Evolutionary conservation across 2,888 invertebrate species (phyloP).

Genomic region (Melanostoma scalare): DNA sequence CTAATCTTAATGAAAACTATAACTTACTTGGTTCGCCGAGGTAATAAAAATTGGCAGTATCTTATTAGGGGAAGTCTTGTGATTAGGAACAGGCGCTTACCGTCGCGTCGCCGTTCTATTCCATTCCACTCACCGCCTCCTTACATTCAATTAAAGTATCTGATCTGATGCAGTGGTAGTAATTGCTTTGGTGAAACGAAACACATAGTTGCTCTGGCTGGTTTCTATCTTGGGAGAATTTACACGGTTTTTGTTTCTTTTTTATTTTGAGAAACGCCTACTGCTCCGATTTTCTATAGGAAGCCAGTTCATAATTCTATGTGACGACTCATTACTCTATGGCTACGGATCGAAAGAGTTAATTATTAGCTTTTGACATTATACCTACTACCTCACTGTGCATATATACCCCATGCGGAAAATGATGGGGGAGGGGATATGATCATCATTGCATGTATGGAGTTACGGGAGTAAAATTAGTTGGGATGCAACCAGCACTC

Average conservation of each 20-base stretch:
- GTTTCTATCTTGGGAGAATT: conserved; percentile 33
- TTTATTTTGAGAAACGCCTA: conserved; percentile 55
- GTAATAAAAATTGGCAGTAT: conserved; percentile 72
- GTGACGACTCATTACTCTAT: conserved; percentile 71
- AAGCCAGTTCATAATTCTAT: conserved; percentile 70
- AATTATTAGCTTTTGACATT: conserved; percentile 71
- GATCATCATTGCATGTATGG: conserved; percentile 23
- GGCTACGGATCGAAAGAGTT: conserved; percentile 62
- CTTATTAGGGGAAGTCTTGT: conserved; percentile 72
- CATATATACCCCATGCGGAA: no score
- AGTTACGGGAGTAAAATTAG: conserved; percentile 49
- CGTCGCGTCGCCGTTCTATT: not conserved
- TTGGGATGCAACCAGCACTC: conserved; percentile 32
- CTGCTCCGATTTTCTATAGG: conserved; percentile 61
- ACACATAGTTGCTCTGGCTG: not conserved
- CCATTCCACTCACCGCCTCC: conserved; percentile 29
- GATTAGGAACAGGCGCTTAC: conserved; percentile 51
- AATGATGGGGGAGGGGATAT: conserved; percentile 44
- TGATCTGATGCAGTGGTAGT: conserved; percentile 45
- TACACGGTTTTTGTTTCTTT: conserved; percentile 38
- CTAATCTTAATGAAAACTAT: conserved; percentile 73
- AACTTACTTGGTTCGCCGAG: conserved; percentile 66
- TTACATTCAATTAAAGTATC: conserved; percentile 72
- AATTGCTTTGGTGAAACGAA: not conserved
- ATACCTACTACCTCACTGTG: not conserved